A percentile compares a stretch with the other conserved stretches of the same genome.
phyloP scores from a whole-genome alignment of 2,113 vertebrate species.

The Acrocephalus kingi region DNA sequence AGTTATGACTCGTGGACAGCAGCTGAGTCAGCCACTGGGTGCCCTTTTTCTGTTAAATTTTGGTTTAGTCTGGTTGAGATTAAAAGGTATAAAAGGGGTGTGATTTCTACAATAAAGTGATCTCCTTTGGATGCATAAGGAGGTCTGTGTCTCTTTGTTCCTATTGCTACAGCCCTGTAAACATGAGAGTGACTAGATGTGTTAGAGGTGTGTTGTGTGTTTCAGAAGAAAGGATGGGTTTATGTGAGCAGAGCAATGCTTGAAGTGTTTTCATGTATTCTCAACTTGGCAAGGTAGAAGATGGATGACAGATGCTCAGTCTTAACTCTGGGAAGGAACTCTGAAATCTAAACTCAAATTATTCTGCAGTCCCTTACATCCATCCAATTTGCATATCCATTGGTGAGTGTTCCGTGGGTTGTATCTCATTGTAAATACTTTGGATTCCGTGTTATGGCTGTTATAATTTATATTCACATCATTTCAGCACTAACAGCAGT shows the following conservation, averaged over 20 bases:
- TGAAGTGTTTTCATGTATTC: background rate
- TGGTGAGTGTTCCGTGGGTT: background rate
- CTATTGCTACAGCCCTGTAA: background rate
- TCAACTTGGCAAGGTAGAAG: background rate
- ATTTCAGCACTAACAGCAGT: background rate
- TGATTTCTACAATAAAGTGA: background rate
- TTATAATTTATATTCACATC: background rate
- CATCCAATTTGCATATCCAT: background rate
- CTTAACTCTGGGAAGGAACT: background rate
- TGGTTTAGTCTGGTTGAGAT: background rate
- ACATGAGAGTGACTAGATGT: background rate
- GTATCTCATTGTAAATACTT: background rate
- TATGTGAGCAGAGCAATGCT: background rate
- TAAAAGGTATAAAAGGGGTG: background rate
- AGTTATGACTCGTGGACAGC: background rate
- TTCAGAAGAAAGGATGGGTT: background rate
- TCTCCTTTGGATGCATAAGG: background rate
- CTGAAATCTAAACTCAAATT: background rate
- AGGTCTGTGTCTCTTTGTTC: background rate
- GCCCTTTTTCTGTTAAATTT: background rate
- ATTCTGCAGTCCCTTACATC: background rate
- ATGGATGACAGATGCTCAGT: background rate
- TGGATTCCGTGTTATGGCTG: background rate
- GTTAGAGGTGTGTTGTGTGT: background rate
- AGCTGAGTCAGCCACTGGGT: background rate